phyloP scores from a whole-genome alignment of 2,888 invertebrate species.

The Yponomeuta cagnagella region DNA sequence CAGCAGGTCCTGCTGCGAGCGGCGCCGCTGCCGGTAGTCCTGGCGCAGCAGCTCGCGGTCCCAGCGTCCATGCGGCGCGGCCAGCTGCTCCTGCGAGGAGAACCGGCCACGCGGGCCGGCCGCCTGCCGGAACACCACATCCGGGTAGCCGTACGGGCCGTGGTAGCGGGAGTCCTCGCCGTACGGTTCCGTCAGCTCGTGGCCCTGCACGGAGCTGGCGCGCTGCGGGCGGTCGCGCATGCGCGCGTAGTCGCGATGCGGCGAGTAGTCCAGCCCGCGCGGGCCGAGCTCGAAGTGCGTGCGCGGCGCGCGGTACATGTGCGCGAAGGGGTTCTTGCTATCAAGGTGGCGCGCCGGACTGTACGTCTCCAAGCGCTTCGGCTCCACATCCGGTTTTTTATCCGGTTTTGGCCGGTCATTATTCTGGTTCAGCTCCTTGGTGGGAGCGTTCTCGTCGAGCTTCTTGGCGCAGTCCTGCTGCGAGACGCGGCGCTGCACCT shows the following conservation, averaged over 20 bases:
- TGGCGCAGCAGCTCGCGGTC: conserved; percentile 44
- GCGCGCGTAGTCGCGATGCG: conserved; percentile 61
- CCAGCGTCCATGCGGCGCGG: conserved; percentile 61
- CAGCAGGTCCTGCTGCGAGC: conserved; percentile 68
- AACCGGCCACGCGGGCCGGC: conserved; percentile 61
- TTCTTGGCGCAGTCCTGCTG: conserved; percentile 40
- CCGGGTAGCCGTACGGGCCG: conserved; percentile 61
- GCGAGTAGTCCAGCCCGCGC: conserved; percentile 65
- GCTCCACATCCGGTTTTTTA: conserved; percentile 13
- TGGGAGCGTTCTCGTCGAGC: conserved; percentile 33
- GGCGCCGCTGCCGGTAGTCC: conserved; percentile 62
- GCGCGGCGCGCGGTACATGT: conserved; percentile 52
- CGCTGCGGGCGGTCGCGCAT: conserved; percentile 63
- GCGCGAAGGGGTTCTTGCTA: conserved; percentile 53
- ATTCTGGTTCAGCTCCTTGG: conserved; percentile 47
- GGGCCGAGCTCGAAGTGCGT: conserved; percentile 71
- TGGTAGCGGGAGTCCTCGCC: conserved; percentile 63
- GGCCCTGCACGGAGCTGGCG: conserved; percentile 67
- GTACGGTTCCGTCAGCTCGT: conserved; percentile 61
- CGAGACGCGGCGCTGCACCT: conserved; percentile 60
- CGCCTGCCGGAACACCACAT: conserved; percentile 65
- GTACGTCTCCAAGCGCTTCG: not conserved
- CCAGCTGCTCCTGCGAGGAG: conserved; percentile 70
- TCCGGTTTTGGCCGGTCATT: conserved; percentile 25
- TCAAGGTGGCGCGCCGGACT: conserved; percentile 37